Percentiles rank a stretch among this genome's conserved stretches.
Conservation (phyloP, 2,113 vertebrate species). For the Oplegnathus fasciatus region DNA sequence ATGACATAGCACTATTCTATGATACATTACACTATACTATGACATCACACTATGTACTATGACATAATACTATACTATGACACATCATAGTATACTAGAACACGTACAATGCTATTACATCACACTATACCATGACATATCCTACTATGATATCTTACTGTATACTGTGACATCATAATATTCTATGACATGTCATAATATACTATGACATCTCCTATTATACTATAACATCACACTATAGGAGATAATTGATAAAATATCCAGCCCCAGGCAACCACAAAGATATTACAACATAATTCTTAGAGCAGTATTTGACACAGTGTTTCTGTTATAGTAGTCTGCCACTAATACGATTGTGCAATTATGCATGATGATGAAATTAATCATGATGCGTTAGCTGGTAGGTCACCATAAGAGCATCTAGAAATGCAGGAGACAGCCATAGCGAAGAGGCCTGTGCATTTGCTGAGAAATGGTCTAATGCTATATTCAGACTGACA, state of each 20-base stretch:
- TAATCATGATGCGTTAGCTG: slow-evolving; percentile 14
- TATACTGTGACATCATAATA: background rate
- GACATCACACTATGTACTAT: no score
- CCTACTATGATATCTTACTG: no score
- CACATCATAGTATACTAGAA: background rate
- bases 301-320: slow-evolving; percentile 45
- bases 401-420: slow-evolving; percentile 16
- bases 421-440: slow-evolving; percentile 14
- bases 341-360: slow-evolving; percentile 27
- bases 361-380: slow-evolving; percentile 33
- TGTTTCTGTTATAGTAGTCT: slow-evolving; percentile 32
- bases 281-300: slow-evolving; percentile 37
- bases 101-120: no score
- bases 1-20: no score
- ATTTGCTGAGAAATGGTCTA: slow-evolving; percentile 7
- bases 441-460: slow-evolving; percentile 4
- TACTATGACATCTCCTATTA: background rate
- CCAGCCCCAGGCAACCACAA: background rate
- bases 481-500: slow-evolving; percentile 11
- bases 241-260: slow-evolving; percentile 15
- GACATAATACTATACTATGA: background rate
- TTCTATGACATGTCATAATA: no score
- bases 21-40: background rate
- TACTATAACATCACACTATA: background rate
- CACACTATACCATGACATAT: background rate